Evolutionary conservation across 1,140 invertebrate species (phyloP).

Genomic region (Aphis craccivora): DNA sequence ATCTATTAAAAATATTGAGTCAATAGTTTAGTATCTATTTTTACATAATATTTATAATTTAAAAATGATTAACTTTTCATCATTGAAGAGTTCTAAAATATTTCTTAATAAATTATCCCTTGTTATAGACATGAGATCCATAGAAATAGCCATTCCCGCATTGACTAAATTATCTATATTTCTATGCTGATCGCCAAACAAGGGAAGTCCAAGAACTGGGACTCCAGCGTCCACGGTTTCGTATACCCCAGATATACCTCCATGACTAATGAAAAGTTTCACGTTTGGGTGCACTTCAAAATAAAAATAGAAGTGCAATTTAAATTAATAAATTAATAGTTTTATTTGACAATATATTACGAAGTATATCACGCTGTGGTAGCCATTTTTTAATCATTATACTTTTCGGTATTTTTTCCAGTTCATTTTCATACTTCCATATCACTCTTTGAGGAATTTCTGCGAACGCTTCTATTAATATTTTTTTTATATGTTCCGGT

Average conservation of each 20-base stretch:
- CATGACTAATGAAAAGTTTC: constrained; percentile 75
- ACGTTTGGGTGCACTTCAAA: constrained; percentile 71
- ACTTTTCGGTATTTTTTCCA: neutral
- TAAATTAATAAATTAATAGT: neutral
- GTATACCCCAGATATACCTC: constrained; percentile 74
- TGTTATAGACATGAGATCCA: constrained; percentile 63
- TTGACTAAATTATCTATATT: constrained; percentile 65
- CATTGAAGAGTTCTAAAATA: constrained; percentile 58
- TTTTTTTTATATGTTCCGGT: constrained; percentile 68
- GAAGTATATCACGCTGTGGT: constrained; percentile 57
- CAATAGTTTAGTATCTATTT: neutral
- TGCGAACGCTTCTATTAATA: constrained; percentile 70
- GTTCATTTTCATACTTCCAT: constrained; percentile 66
- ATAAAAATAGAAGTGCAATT: neutral
- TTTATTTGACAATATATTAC: constrained; percentile 53
- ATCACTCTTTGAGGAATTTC: constrained; percentile 66
- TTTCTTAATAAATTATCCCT: constrained; percentile 57
- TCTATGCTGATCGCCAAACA: constrained; percentile 63
- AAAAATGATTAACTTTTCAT: neutral
- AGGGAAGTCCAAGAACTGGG: constrained; percentile 67
- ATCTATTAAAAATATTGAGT: neutral
- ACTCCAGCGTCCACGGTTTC: constrained; percentile 74
- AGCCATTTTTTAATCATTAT: constrained; percentile 43
- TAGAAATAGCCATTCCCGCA: constrained; percentile 62
- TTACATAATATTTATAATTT: neutral